Percentiles rank a stretch among this genome's conserved stretches.
Evolutionary conservation across 1,140 invertebrate species (phyloP).

Genomic region (Pararge aegeria): DNA sequence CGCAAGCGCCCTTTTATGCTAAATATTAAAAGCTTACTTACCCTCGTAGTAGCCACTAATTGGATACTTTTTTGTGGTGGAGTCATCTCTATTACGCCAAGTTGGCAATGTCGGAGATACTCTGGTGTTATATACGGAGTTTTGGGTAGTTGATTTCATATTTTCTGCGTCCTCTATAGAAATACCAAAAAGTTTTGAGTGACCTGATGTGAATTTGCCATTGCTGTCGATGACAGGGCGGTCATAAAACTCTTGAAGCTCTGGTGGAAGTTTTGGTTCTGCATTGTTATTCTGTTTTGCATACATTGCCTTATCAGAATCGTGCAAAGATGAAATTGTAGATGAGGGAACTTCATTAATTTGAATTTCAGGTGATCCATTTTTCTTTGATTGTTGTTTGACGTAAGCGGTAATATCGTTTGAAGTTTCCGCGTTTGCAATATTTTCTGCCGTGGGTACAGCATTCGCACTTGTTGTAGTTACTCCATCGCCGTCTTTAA

Average conservation of each 20-base stretch:
- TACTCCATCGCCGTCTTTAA: conserved; percentile 49
- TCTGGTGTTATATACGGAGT: conserved; percentile 76
- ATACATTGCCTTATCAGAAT: background rate
- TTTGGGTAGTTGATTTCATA: conserved; percentile 75
- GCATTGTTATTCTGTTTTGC: conserved; percentile 23
- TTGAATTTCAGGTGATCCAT: conserved; percentile 31
- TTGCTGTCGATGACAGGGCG: conserved; percentile 34
- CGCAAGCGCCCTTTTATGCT: conserved; percentile 39
- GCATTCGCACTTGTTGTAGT: conserved; percentile 49
- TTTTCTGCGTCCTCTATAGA: conserved; percentile 81
- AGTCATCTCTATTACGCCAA: conserved; percentile 59
- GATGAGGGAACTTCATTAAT: conserved; percentile 29
- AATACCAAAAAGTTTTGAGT: conserved; percentile 82
- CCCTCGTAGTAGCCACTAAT: conserved; percentile 59
- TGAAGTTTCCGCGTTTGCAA: conserved; percentile 52
- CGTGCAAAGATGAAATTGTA: background rate
- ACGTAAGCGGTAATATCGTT: conserved; percentile 39
- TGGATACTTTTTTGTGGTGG: conserved; percentile 71
- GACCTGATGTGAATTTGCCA: conserved; percentile 80
- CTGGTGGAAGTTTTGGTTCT: conserved; percentile 37
- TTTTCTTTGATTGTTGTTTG: conserved; percentile 42
- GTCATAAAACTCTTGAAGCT: conserved; percentile 46
- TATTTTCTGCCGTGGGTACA: conserved; percentile 47
- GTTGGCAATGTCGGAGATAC: conserved; percentile 81
- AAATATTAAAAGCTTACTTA: conserved; percentile 40